Percentiles rank a stretch among this genome's conserved stretches.
Evolutionary conservation across 2,797 vertebrate species (phyloP).

Genomic region (Momotus momota): DNA sequence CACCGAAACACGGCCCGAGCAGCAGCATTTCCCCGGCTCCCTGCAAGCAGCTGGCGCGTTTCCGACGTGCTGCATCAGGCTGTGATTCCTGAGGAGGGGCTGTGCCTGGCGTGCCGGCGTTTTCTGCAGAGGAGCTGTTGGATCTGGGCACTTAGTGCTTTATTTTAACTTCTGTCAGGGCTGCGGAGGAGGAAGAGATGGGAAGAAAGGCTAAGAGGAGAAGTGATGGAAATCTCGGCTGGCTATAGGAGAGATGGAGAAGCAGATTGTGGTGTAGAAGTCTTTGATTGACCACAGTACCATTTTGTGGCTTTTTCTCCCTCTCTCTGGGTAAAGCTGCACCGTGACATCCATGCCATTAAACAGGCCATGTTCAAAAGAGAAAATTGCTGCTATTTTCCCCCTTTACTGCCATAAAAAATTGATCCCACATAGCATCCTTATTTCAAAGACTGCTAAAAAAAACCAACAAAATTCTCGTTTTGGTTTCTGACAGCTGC

Average conservation of each 20-base stretch:
- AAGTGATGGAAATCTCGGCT: constrained; percentile 53
- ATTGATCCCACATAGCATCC: constrained; percentile 83
- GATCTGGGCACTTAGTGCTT: not conserved
- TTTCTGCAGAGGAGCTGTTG: not conserved
- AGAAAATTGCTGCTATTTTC: constrained; percentile 86
- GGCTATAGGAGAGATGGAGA: constrained; percentile 31
- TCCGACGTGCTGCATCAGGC: not conserved
- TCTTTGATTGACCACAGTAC: constrained; percentile 76
- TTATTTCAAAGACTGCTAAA: constrained; percentile 80
- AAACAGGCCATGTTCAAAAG: constrained; percentile 82
- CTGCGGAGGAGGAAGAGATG: not conserved
- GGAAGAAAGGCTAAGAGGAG: constrained; percentile 12
- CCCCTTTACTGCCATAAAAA: constrained; percentile 83
- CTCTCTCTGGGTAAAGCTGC: constrained; percentile 74
- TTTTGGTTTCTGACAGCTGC: constrained; percentile 74
- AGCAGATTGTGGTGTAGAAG: constrained; percentile 59
- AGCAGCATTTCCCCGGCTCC: not conserved
- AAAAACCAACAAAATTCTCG: constrained; percentile 65
- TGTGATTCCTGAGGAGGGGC: not conserved
- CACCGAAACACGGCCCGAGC: not conserved
- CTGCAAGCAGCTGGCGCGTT: not conserved
- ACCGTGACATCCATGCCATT: constrained; percentile 81
- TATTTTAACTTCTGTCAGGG: not conserved
- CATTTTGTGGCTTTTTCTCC: constrained; percentile 73
- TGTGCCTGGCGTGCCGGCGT: accelerated